phyloP scores from a whole-genome alignment of 35 echinoderm and acorn worm genomes.

The Lytechinus variegatus region DNA sequence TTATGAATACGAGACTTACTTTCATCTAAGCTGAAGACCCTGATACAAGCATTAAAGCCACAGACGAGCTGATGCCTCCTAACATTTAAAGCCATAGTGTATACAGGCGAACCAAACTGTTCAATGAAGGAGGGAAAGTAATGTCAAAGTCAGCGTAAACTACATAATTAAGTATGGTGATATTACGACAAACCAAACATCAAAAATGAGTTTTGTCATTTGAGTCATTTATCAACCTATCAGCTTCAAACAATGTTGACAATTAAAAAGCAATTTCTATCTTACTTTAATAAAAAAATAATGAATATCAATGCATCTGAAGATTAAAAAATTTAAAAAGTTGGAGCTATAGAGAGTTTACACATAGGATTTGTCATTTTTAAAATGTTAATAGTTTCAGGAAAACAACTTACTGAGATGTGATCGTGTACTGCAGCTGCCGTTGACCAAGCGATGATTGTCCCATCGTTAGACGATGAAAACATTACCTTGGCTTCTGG shows the following conservation, averaged over 20 bases:
- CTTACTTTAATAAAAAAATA: too few species aligned
- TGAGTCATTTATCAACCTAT: too few species aligned
- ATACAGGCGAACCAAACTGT: constrained; percentile 95
- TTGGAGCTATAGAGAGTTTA: too few species aligned
- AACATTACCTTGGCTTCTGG: constrained; percentile 96
- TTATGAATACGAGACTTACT: constrained; percentile 61
- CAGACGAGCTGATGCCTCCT: constrained; percentile 89
- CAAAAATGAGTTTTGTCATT: too few species aligned
- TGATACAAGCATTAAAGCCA: constrained; percentile 87
- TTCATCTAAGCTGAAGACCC: constrained; percentile 87
- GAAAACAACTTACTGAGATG: constrained; percentile 68
- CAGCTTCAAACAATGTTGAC: too few species aligned
- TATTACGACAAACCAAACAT: too few species aligned
- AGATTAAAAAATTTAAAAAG: too few species aligned
- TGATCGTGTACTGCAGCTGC: constrained; percentile 79
- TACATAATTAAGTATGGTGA: too few species aligned
- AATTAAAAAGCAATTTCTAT: too few species aligned
- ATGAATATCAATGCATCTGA: too few species aligned
- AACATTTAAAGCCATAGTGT: constrained; percentile 87
- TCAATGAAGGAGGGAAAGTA: not conserved
- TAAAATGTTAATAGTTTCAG: too few species aligned
- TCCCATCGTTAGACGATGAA: constrained; percentile 95
- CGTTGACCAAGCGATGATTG: constrained; percentile 90
- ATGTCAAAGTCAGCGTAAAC: not conserved
- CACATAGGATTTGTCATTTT: too few species aligned